Percentiles rank a stretch among this genome's conserved stretches.
Evolutionary conservation across 2,797 vertebrate species (phyloP).

Genomic region (Pipistrellus kuhlii): DNA sequence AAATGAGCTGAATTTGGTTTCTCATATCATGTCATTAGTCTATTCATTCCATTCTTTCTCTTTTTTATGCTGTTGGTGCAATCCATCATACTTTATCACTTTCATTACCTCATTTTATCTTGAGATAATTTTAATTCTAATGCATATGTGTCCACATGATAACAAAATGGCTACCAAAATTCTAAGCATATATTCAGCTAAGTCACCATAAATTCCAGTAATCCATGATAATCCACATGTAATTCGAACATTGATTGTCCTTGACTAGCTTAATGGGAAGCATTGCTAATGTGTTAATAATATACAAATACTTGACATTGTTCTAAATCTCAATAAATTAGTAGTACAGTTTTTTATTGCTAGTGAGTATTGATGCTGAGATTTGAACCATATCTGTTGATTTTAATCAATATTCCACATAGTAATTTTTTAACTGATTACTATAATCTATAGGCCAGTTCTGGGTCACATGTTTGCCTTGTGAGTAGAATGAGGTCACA

Average conservation of each 20-base stretch:
- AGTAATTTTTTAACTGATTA: neutral
- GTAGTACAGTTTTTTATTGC: accelerated
- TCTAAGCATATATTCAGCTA: neutral
- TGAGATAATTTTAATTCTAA: neutral
- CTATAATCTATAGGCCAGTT: neutral
- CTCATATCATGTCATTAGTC: neutral
- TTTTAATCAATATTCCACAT: neutral
- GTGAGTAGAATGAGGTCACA: neutral
- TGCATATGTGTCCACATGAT: neutral
- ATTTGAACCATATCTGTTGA: neutral
- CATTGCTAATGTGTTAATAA: neutral
- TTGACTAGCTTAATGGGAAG: neutral
- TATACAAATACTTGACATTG: neutral
- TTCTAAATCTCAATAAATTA: neutral
- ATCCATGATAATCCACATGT: neutral
- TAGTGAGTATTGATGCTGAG: neutral
- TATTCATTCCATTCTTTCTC: too few relatives aligned
- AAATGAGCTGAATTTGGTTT: neutral
- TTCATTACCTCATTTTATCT: neutral
- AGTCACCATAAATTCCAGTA: neutral
- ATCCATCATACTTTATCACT: too few relatives aligned
- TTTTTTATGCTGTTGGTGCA: too few relatives aligned
- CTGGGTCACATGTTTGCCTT: neutral
- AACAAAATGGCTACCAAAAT: neutral
- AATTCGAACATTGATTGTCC: neutral